Evolutionary conservation across 2,888 invertebrate genomes (phyloP), one percentile per base, ranked within the genome.

Genomic region (Drosophila demipolita): DNA sequence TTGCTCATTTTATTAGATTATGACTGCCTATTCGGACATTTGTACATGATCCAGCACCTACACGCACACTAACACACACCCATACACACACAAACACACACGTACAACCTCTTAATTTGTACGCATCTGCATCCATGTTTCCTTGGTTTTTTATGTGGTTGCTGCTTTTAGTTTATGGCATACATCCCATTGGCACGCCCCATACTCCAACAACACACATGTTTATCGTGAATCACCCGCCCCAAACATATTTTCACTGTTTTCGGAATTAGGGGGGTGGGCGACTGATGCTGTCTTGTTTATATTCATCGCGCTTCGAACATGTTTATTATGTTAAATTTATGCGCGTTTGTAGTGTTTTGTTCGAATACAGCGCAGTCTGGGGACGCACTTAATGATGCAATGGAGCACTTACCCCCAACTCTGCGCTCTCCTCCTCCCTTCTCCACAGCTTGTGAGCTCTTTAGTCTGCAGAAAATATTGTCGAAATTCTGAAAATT

Each of bases 281-380:
- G 9, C 11, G 11, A 29, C 45, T 23, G 20, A 50, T 38, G 26
- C 57, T 45, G 55, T 58, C 69, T 66, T 61, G 63, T 62, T 87
- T 65, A 73, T 79, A 78, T 81, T 87, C 80, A 75, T 75, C 49
- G 62, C 78, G 78, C 66, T 80, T 83, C 72, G 67, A 71, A 66
- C 78, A 80, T 80, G 82, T 83, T 85, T 83, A 88, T 87, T 82
- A 88, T 85, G 89, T 82, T 78, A 82, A 85, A 79, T 80, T 83
- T 87, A 83, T 84, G 84, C 72, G 70, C 74, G 64, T 63, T 83
- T 81, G 78, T 70, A 80, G 82, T 80, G 49, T 55, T 69, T 45
- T 58, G 36, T 26, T 71, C 75, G 75, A 82, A 78, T 74, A 65
- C 52, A 54, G 54, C 36, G 40, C 50, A 11, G 42, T 48, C 38